phyloP scores from a whole-genome alignment of 2,888 invertebrate species.

The Cephalotes varians region DNA sequence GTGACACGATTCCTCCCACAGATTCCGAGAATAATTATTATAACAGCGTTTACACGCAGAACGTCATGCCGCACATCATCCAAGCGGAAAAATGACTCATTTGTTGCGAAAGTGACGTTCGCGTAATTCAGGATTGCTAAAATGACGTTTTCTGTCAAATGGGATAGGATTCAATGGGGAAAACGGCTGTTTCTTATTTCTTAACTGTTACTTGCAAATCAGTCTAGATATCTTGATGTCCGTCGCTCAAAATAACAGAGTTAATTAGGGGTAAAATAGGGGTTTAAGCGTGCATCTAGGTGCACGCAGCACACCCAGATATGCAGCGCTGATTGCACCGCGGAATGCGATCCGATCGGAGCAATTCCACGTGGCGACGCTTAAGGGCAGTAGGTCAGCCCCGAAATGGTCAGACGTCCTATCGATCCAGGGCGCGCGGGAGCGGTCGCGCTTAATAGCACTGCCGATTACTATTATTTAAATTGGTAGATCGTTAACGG shows the following conservation, averaged over 20 bases:
- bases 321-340: conserved; percentile 37
- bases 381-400: conserved; percentile 81
- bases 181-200: neutral
- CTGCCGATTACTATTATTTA: conserved; percentile 37
- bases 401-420: conserved; percentile 75
- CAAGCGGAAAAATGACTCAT: conserved; percentile 22
- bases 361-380: conserved; percentile 62
- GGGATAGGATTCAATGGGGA: neutral
- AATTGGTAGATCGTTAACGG: conserved; percentile 31
- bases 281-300: neutral
- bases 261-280: conserved; percentile 2
- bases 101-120: conserved; percentile 3
- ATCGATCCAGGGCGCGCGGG: conserved; percentile 42
- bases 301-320: conserved; percentile 13
- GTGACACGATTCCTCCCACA: conserved; percentile 52
- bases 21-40: conserved; percentile 52
- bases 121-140: neutral
- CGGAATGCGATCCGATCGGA: conserved; percentile 59
- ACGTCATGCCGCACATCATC: conserved; percentile 13
- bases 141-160: neutral
- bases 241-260: conserved; percentile 1
- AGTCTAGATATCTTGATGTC: neutral
- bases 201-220: neutral
- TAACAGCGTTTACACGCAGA: conserved; percentile 18
- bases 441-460: conserved; percentile 11